Evolutionary conservation across 2,113 vertebrate genomes (phyloP), one percentile per base, ranked within the genome.

Genomic region (Crotalus horridus): DNA sequence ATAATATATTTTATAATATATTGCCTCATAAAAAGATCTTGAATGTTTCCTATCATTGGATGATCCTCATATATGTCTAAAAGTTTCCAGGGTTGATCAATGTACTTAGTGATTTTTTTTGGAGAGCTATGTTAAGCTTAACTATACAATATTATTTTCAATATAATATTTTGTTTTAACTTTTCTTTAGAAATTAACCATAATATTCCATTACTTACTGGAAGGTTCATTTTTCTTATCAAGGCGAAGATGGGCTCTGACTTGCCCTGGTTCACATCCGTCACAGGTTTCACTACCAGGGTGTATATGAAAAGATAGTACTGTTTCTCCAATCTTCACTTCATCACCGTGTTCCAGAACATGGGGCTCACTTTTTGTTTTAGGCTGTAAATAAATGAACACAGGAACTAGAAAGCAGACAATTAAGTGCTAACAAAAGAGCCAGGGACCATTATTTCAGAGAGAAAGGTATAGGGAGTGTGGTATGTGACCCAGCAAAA

Each of bases 271-370:
- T 95, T 99, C 99, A 95, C 99, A 99, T 90, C 99, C 99, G 87
- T 99, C 99, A 85, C 99, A 99, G 46, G 99, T 99, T 89, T 99
- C 99, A 0, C 98, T 99, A 51, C 99, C 99, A 0, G 98, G 97
- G 97, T 99, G 99, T 95, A 99, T 99, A 74, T 99, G 99, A 95
- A 99, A 99, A 64, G 99, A 99, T 91, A 99, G 95, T 21, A 99
- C 99, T 0, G 99, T 99, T 93, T 99, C 99, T 43, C 99, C 99
- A 95, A 99, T 99, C 96, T 99, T 99, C 92, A 99, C 98, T 96
- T 99, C 99, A 93, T 99, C 99, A 4, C 99, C 99, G 7, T 99
- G 99, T 58, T 98, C 98, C 97, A 99, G 97, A 39, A 98, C 89
- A 10, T 98, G 98, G 0, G 99, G 99, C 56, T 99, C 98, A 96